A percentile compares a stretch with the other conserved stretches of the same genome.
These are phyloP conservation scores for Aethes cnicana DNA, from an alignment of 2,888 invertebrate genomes.

Conservation along the genomic window DNA sequence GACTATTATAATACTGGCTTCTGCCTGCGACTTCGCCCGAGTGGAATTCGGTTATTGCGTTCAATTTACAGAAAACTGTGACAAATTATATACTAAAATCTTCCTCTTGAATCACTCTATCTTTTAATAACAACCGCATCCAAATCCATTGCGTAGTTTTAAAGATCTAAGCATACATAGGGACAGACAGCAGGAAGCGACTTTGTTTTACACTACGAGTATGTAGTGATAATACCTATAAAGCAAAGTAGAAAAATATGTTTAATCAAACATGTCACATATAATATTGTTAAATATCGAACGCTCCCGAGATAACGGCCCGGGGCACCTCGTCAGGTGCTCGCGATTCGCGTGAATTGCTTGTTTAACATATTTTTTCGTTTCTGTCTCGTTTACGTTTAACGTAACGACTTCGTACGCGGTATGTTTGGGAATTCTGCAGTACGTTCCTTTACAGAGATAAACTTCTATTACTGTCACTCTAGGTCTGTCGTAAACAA, in stretches of 20 bases:
- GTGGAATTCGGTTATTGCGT: no score
- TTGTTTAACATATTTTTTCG: constrained; percentile 77
- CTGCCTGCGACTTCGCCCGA: no score
- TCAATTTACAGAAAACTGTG: no score
- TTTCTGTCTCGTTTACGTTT: constrained; percentile 66
- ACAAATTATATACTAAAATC: no score
- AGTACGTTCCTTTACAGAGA: constrained; percentile 22
- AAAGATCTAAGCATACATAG: no score
- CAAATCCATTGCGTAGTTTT: no score
- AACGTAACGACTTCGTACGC: constrained; percentile 62
- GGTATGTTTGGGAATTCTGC: constrained; percentile 55
- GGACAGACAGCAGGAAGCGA: no score
- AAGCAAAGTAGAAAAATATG: not conserved
- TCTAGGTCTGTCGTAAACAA: not conserved
- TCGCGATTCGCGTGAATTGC: constrained; percentile 69
- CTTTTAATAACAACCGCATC: no score
- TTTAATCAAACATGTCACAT: not conserved
- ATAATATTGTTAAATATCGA: constrained; percentile 38
- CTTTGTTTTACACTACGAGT: no score
- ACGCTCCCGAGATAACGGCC: constrained; percentile 42
- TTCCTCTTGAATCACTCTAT: no score
- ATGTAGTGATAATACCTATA: no score
- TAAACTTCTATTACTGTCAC: constrained; percentile 22
- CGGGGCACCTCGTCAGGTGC: constrained; percentile 58
- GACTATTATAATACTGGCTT: no score